Evolutionary conservation across 2,797 vertebrate species (phyloP).

Genomic region (Microctenopoma steveboyesi): DNA sequence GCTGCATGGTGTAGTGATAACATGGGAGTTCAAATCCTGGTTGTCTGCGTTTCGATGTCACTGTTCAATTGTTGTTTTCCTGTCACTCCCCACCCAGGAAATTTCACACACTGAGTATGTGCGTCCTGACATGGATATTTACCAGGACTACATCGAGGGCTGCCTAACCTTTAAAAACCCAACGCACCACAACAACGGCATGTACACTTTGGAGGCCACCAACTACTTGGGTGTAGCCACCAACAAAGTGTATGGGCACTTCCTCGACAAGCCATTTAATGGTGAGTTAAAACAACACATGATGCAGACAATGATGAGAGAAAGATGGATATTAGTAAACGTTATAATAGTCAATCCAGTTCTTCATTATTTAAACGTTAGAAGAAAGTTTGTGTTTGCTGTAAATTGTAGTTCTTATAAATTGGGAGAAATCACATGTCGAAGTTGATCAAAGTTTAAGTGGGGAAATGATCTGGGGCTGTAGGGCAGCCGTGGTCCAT

Average conservation of each 20-base stretch:
- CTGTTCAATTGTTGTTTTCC: background rate
- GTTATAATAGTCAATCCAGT: too few species aligned
- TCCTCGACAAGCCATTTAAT: slow-evolving; percentile 87
- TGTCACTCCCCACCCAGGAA: slow-evolving; percentile 54
- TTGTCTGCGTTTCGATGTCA: background rate
- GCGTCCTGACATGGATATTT: slow-evolving; percentile 87
- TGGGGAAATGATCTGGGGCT: too few species aligned
- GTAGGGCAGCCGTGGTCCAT: too few species aligned
- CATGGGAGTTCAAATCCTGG: too few species aligned
- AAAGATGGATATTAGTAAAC: too few species aligned
- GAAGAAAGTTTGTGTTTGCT: too few species aligned
- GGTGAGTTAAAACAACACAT: slow-evolving; percentile 49
- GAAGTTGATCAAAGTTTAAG: too few species aligned
- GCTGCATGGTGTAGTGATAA: too few species aligned
- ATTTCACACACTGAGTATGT: slow-evolving; percentile 82
- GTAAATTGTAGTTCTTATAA: too few species aligned
- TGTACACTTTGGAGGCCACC: slow-evolving; percentile 93
- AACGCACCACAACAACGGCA: slow-evolving; percentile 96
- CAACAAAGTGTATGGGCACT: slow-evolving; percentile 91
- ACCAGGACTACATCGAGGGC: slow-evolving; percentile 91
- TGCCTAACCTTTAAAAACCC: slow-evolving; percentile 95
- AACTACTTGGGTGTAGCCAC: slow-evolving; percentile 89
- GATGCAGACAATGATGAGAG: too few species aligned
- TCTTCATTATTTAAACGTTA: too few species aligned
- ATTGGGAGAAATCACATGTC: too few species aligned